Evolutionary conservation across 1,140 invertebrate genomes (phyloP).

Genomic region (Nylanderia fulva): DNA sequence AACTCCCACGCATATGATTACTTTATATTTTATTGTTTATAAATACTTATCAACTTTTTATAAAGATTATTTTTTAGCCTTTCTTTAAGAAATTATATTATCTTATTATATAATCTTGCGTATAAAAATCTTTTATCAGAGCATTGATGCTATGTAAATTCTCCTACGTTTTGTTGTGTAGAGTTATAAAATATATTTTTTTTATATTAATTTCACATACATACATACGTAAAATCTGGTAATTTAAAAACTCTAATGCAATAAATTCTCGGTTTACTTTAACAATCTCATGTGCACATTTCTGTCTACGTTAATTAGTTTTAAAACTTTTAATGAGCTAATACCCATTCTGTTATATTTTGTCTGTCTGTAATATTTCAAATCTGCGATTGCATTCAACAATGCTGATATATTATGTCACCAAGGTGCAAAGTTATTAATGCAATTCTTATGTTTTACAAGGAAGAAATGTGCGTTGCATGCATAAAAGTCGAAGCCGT

Average conservation of each 20-base stretch:
- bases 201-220: neutral
- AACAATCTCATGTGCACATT: neutral
- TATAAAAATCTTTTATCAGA: neutral
- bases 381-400: neutral
- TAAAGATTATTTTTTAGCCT: neutral
- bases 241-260: neutral
- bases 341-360: no score
- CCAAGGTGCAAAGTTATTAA: constrained; percentile 1
- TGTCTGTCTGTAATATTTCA: neutral
- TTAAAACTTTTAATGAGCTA: neutral
- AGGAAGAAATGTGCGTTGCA: neutral
- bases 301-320: neutral
- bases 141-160: neutral
- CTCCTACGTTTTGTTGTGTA: neutral
- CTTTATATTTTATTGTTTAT: neutral
- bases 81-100: neutral
- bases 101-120: neutral
- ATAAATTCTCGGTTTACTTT: neutral
- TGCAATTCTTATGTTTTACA: constrained; percentile 38
- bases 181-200: neutral
- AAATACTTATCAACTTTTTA: neutral
- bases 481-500: constrained; percentile 3
- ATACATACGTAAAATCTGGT: neutral
- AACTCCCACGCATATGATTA: neutral
- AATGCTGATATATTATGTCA: neutral